phyloP scores from a whole-genome alignment of 2,797 vertebrate genomes.

The Gadopsis marmoratus region DNA sequence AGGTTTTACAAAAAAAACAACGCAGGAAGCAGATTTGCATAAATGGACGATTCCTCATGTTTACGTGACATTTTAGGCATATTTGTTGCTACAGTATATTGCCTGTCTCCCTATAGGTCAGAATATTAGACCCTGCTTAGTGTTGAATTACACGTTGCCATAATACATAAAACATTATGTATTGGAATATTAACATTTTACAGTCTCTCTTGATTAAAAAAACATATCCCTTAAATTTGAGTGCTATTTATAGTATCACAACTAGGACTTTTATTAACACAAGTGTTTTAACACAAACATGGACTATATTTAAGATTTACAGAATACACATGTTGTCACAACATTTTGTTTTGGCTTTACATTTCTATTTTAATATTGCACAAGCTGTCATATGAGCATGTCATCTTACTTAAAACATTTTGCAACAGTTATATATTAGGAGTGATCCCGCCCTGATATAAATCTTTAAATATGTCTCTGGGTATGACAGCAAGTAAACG shows the following conservation, averaged over 20 bases:
- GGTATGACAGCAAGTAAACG: neutral
- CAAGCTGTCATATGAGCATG: neutral
- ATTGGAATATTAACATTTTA: neutral
- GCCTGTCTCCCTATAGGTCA: too few species aligned
- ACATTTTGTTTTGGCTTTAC: neutral
- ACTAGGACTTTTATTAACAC: neutral
- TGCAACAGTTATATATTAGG: neutral
- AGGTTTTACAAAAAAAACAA: neutral
- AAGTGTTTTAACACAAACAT: neutral
- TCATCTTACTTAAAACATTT: neutral
- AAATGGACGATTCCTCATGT: neutral
- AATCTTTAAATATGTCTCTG: neutral
- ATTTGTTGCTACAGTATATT: too few species aligned
- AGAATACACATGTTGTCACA: neutral
- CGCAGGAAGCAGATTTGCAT: constrained; percentile 12
- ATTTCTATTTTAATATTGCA: neutral
- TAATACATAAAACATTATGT: neutral
- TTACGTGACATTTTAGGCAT: neutral
- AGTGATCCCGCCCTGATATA: neutral
- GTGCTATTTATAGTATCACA: neutral
- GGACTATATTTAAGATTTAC: neutral
- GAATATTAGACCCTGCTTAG: neutral
- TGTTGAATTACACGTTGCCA: neutral
- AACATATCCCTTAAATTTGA: too few species aligned
- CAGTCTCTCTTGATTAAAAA: neutral